phyloP scores from a whole-genome alignment of 2,797 vertebrate species.

The Galagoides demidoff region DNA sequence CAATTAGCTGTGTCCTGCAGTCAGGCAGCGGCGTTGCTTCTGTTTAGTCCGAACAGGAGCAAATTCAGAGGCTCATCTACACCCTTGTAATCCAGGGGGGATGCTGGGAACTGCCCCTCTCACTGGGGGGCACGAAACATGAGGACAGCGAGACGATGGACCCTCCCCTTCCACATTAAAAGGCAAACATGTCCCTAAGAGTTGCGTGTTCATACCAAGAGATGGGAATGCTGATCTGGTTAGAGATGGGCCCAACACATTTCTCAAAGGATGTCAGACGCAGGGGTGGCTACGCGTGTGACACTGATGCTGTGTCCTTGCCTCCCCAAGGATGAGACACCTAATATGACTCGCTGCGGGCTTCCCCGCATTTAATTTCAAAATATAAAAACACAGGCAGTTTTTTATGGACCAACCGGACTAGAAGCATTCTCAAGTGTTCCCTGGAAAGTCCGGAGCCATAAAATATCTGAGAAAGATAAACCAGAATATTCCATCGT shows the following conservation, averaged over 20 bases:
- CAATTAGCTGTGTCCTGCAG: accelerated
- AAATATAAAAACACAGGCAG: neutral
- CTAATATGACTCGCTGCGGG: neutral
- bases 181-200: neutral
- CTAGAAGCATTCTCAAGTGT: conserved; percentile 15
- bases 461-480: neutral
- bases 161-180: neutral
- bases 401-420: neutral
- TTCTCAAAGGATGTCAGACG: neutral
- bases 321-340: neutral
- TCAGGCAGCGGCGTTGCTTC: accelerated
- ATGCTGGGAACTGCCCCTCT: neutral
- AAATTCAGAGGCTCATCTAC: neutral
- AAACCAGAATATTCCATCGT: conserved; percentile 28
- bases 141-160: accelerated
- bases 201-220: neutral
- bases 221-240: neutral
- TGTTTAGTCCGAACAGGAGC: neutral
- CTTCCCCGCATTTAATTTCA: neutral
- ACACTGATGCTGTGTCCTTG: accelerated
- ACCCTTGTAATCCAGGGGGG: accelerated
- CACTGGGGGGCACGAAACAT: neutral
- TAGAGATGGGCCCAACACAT: neutral
- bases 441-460: conserved; percentile 20
- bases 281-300: accelerated